phyloP scores from a whole-genome alignment of 2,113 vertebrate genomes.

The Sinocyclocheilus maitianheensis region DNA sequence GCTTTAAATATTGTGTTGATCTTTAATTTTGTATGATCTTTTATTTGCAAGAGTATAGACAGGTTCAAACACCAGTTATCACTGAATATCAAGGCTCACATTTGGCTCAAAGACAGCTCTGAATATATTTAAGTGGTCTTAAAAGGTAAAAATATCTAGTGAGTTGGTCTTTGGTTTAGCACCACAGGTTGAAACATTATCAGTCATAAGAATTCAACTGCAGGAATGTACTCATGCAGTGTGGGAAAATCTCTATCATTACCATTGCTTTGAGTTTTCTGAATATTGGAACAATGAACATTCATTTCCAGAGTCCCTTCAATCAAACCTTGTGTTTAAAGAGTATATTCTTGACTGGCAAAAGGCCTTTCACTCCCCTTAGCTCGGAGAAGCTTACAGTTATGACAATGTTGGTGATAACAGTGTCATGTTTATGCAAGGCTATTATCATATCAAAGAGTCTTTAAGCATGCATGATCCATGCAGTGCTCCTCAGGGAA shows the following conservation, averaged over 20 bases:
- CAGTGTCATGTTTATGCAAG: constrained; percentile 51
- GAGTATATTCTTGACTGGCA: not conserved
- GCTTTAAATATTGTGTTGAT: not conserved
- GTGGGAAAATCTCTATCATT: not conserved
- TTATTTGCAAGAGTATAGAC: not conserved
- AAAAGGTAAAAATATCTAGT: not conserved
- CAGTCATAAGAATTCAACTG: not conserved
- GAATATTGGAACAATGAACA: constrained; percentile 12
- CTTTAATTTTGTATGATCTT: not conserved
- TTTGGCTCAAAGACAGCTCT: not conserved
- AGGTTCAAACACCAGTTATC: not conserved
- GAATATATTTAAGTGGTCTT: not conserved
- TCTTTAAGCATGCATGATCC: constrained; percentile 35
- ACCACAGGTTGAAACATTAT: not conserved
- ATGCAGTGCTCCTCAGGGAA: constrained; percentile 24
- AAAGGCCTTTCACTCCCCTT: not conserved
- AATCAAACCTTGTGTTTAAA: constrained; percentile 12
- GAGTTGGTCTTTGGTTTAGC: not conserved
- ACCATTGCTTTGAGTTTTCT: not conserved
- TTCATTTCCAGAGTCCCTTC: constrained; percentile 28
- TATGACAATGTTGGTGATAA: constrained; percentile 48
- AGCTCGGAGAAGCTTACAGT: constrained; percentile 37
- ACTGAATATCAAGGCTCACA: not conserved
- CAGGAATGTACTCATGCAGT: not conserved
- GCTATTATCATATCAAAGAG: constrained; percentile 56